Conservation (phyloP, 2,888 invertebrate genomes). For the Ophion ellenae region DNA sequence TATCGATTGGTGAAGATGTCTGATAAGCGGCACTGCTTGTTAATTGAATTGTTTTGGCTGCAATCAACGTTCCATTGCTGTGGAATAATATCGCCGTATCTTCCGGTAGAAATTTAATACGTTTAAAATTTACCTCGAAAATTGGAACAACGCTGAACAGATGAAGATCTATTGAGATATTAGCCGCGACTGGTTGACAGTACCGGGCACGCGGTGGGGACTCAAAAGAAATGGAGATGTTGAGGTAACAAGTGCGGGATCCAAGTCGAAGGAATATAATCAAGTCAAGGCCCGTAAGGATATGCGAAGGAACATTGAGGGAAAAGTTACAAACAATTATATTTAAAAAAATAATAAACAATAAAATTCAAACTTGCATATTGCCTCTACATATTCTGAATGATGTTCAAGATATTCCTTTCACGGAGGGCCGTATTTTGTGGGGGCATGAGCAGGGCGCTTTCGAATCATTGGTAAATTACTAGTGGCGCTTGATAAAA, state of each 20-base stretch:
- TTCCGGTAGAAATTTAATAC: not conserved
- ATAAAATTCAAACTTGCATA: not conserved
- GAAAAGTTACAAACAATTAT: no score
- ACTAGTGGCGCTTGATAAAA: no score
- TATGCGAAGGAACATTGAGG: no score
- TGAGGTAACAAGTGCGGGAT: no score
- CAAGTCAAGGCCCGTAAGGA: no score
- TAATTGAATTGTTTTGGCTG: not conserved
- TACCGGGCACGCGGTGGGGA: not conserved
- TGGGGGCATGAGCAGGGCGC: no score
- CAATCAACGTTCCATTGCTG: not conserved
- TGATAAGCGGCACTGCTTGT: not conserved
- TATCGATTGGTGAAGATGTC: not conserved
- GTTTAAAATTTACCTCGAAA: not conserved
- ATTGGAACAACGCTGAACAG: not conserved
- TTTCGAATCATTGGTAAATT: no score
- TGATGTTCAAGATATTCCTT: not conserved
- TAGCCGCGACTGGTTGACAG: not conserved
- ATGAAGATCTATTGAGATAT: not conserved
- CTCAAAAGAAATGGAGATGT: not conserved
- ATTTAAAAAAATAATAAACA: not conserved
- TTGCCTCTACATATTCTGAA: not conserved
- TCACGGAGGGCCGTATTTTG: no score
- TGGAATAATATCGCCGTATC: not conserved
- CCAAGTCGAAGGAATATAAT: no score